Percentiles rank a stretch among this genome's conserved stretches.
Conservation (phyloP, 2,797 vertebrate genomes). For the Pangasius djambal region DNA sequence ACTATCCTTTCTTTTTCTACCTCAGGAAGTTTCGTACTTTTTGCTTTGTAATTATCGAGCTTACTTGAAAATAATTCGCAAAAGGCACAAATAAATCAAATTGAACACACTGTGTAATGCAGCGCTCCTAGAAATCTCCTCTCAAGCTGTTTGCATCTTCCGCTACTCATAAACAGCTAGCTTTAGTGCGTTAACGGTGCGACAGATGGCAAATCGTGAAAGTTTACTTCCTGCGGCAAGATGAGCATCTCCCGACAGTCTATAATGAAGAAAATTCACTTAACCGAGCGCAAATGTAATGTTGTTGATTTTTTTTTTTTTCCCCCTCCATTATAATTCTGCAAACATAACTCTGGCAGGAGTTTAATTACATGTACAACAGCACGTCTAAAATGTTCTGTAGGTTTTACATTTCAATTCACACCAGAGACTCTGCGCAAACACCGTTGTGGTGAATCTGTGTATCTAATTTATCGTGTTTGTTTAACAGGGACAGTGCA, state of each 20-base stretch:
- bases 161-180: slow-evolving; percentile 26
- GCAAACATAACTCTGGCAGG: slow-evolving; percentile 6
- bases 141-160: neutral
- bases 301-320: neutral
- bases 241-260: slow-evolving; percentile 35
- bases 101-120: neutral
- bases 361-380: slow-evolving; percentile 3
- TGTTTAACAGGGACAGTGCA: slow-evolving; percentile 9
- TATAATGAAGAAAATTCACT: neutral
- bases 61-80: neutral
- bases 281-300: neutral
- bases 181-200: slow-evolving; percentile 35
- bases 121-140: neutral
- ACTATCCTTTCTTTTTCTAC: neutral
- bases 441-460: neutral
- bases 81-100: neutral
- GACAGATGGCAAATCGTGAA: slow-evolving; percentile 52
- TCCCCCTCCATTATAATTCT: neutral
- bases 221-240: slow-evolving; percentile 47
- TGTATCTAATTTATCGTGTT: slow-evolving; percentile 18
- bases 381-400: neutral
- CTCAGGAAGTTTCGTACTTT: neutral
- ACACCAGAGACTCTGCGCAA: slow-evolving; percentile 15
- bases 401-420: slow-evolving; percentile 20
- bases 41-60: neutral